phyloP scores from a whole-genome alignment of 2,113 vertebrate species.

The Lepisosteus osseus region DNA sequence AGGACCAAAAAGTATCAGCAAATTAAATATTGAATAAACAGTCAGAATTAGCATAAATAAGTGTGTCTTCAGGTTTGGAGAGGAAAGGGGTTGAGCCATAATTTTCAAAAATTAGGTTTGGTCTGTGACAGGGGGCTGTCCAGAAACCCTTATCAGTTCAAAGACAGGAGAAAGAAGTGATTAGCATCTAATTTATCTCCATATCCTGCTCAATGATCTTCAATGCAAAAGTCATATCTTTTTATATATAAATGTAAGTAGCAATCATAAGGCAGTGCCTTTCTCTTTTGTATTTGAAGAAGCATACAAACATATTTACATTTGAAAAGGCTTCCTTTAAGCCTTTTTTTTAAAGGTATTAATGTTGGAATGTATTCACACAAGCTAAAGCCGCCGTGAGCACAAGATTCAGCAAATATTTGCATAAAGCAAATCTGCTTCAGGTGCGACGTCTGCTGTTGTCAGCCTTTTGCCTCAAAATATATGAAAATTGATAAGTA shows the following conservation, averaged over 20 bases:
- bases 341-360: conserved; percentile 36
- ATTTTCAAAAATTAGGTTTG: conserved; percentile 7
- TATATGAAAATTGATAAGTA: too few species aligned
- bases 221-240: conserved; percentile 44
- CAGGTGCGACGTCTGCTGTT: not conserved
- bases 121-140: conserved; percentile 42
- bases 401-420: conserved; percentile 8
- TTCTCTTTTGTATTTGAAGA: conserved; percentile 37
- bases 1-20: too few species aligned
- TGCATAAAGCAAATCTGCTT: conserved; percentile 13
- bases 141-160: conserved; percentile 59
- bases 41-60: too few species aligned
- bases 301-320: conserved; percentile 68
- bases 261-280: conserved; percentile 52
- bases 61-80: conserved; percentile 5
- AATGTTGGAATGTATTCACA: conserved; percentile 47
- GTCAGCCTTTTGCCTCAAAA: not conserved
- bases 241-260: conserved; percentile 62
- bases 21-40: too few species aligned
- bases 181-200: conserved; percentile 74
- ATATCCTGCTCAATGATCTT: conserved; percentile 49
- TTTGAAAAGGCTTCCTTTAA: conserved; percentile 57
- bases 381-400: conserved; percentile 8
- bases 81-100: not conserved
- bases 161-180: conserved; percentile 66